Base-by-base conservation (phyloP, 2,797 vertebrate genomes). In the Nannoperca australis region DNA sequence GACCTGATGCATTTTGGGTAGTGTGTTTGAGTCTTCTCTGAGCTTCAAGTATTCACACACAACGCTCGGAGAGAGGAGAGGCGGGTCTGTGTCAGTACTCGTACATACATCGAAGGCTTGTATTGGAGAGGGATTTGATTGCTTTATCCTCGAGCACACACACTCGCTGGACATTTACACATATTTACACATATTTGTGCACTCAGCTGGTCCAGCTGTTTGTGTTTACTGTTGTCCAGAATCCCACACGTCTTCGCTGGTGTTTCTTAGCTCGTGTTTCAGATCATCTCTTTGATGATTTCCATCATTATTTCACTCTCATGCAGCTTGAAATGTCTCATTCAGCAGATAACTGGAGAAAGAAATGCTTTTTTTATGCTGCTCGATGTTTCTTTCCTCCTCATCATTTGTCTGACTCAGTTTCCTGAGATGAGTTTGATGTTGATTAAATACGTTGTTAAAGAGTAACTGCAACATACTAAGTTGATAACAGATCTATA, bases 1-100 rank as follows among this genome's bases (percentile, higher is more conserved):
- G 60, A 56, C 18, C 17, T 30, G 71, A 73, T 86, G 68, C 66
- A 56, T 84, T 73, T 74, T 62, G 73, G 80, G 70, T 30, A 53
- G 22, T 7, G 45, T 56, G 59, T 47, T 55, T 56, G 34, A 69
- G 59, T 47, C 11, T 5, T 49, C n/a, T 65, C 34, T 30, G 30
- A 76, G 63, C 67, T 18, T 54, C 3, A 7, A 50, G 40, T 54
- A 15, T 20, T 58, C 30, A 24, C 44, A n/a, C 22, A 62, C 61
- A 12, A 5, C 42, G 24, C 1, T 5, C 30, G 20, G 15, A 7
- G 17, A 70, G 67, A 58, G 20, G 18, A 59, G 38, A 44, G 55
- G n/a, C 47, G 7, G 18, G 40, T 60, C 60, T 65, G 63, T 59
- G 77, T 82, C 70, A 51, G 49, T 58, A 75, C 61, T 54, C 13